A percentile compares a stretch with the other conserved stretches of the same genome.
These are phyloP conservation scores for Hypomesus transpacificus DNA, from an alignment of 2,113 vertebrate species.

Conservation along the genomic window DNA sequence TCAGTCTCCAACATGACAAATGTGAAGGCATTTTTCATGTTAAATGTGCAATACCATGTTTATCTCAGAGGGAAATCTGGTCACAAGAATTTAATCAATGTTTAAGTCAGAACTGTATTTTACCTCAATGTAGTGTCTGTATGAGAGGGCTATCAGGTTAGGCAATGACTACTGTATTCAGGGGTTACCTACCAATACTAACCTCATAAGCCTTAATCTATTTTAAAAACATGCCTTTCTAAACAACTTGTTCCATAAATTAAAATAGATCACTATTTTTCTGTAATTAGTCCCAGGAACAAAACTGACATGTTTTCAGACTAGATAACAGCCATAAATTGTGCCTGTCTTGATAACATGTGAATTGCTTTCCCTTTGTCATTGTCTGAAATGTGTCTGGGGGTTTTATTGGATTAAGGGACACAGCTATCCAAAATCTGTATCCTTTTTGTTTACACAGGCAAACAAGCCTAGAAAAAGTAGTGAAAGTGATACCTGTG, in stretches of 20 bases:
- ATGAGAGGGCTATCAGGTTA: slow-evolving; percentile 21
- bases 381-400: slow-evolving; percentile 36
- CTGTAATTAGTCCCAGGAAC: neutral
- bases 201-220: slow-evolving; percentile 64
- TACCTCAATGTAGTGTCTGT: slow-evolving; percentile 24
- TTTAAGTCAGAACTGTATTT: slow-evolving; percentile 24
- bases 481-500: slow-evolving; percentile 9
- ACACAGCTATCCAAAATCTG: slow-evolving; percentile 4
- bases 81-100: slow-evolving; percentile 21
- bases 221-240: slow-evolving; percentile 36
- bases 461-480: slow-evolving; percentile 8
- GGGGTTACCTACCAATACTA: slow-evolving; percentile 38
- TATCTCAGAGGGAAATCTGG: slow-evolving; percentile 41
- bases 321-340: slow-evolving; percentile 43
- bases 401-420: slow-evolving; percentile 7
- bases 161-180: slow-evolving; percentile 24
- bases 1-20: slow-evolving; percentile 29
- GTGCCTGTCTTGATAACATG: slow-evolving; percentile 28
- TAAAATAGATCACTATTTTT: slow-evolving; percentile 11
- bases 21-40: slow-evolving; percentile 28
- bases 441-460: slow-evolving; percentile 36
- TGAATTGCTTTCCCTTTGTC: slow-evolving; percentile 30
- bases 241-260: slow-evolving; percentile 39
- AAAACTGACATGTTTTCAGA: neutral
- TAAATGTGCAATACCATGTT: slow-evolving; percentile 29